Percentiles rank a stretch among this genome's conserved stretches.
These are phyloP conservation scores for Drosophila buzzatii DNA, from an alignment of 2,888 invertebrate genomes.

Conservation along the genomic window DNA sequence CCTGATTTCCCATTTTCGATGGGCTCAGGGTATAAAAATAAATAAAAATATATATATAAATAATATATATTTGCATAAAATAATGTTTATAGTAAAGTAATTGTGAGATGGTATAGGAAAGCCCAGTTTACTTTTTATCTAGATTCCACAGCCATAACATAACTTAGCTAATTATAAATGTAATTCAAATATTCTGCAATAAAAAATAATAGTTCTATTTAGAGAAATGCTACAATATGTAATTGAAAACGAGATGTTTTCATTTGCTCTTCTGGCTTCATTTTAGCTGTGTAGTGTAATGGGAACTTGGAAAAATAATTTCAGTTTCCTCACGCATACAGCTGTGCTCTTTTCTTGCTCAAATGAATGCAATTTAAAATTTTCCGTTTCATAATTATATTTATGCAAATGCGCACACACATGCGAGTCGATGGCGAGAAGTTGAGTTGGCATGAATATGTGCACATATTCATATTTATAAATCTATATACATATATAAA, in stretches of 20 bases:
- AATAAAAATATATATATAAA: too few species aligned
- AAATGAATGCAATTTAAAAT: conserved; percentile 69
- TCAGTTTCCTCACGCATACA: conserved; percentile 66
- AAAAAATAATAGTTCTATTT: neutral
- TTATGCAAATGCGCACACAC: conserved; percentile 71
- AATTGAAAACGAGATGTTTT: neutral
- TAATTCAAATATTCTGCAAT: neutral
- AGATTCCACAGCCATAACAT: neutral
- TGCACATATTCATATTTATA: conserved; percentile 7
- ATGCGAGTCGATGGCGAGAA: conserved; percentile 19
- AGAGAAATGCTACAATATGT: neutral
- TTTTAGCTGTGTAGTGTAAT: conserved; percentile 43
- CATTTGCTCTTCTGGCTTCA: conserved; percentile 7
- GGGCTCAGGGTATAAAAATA: too few species aligned
- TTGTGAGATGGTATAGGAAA: neutral
- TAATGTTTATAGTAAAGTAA: too few species aligned
- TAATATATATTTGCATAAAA: too few species aligned
- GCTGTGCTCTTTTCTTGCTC: conserved; percentile 23
- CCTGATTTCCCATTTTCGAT: too few species aligned
- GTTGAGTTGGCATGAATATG: conserved; percentile 50
- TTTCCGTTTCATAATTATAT: conserved; percentile 79
- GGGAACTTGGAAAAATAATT: conserved; percentile 57
- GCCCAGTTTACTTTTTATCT: neutral
- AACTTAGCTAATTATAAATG: neutral
- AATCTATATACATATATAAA: conserved; percentile 9